Conservation (phyloP, 1,140 invertebrate genomes). For the Chelonus insularis region DNA sequence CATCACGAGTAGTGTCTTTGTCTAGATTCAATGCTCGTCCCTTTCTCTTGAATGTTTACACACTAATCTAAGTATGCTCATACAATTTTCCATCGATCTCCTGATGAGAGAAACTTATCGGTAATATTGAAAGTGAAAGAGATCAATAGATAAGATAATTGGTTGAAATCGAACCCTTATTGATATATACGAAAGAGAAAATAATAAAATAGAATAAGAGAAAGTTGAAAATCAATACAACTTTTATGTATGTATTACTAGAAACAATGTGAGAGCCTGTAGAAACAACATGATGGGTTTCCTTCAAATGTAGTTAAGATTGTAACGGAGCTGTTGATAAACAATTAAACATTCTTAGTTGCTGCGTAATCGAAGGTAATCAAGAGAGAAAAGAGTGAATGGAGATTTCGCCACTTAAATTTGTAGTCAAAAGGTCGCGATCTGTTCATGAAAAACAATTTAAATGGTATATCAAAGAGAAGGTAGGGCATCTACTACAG, state of each 20-base stretch:
- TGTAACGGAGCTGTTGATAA: neutral
- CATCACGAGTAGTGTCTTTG: conserved; percentile 11
- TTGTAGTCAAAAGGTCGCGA: too few species aligned
- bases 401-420: too few species aligned
- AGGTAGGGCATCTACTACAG: neutral
- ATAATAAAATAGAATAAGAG: conserved; percentile 20
- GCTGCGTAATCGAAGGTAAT: too few species aligned
- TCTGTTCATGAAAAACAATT: too few species aligned
- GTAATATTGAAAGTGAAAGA: conserved; percentile 12
- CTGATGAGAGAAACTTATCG: neutral
- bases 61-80: neutral
- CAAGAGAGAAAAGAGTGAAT: too few species aligned
- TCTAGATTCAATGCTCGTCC: neutral
- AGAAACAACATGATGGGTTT: neutral
- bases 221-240: conserved; percentile 28
- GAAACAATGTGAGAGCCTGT: conserved; percentile 26
- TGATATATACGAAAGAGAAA: conserved; percentile 19
- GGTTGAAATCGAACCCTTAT: conserved; percentile 25
- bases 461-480: too few species aligned
- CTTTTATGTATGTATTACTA: conserved; percentile 16
- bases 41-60: neutral
- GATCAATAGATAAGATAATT: conserved; percentile 23
- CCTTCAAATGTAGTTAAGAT: conserved; percentile 8
- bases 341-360: too few species aligned
- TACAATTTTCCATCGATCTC: conserved; percentile 1